A percentile compares a stretch with the other conserved stretches of the same genome.
Conservation (phyloP, 2,888 invertebrate genomes). For the Arctia plantaginis region DNA sequence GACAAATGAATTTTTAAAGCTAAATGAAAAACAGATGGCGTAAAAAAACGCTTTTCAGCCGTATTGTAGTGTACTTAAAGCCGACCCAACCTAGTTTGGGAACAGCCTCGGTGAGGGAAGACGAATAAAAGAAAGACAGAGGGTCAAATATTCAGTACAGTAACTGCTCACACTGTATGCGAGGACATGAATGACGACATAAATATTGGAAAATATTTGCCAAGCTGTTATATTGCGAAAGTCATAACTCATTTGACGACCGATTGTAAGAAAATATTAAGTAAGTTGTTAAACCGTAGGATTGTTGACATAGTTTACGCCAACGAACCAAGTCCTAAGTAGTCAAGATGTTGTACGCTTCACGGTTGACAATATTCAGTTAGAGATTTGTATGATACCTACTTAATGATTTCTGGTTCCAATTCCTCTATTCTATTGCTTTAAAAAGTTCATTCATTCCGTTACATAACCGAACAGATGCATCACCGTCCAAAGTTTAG, state of each 20-base stretch:
- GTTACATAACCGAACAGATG: neutral
- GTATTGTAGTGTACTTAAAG: too few relatives aligned
- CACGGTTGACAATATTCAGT: neutral
- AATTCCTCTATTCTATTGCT: neutral
- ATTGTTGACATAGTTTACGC: constrained; percentile 6
- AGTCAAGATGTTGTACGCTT: neutral
- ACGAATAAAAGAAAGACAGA: constrained; percentile 1
- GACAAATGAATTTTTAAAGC: too few relatives aligned
- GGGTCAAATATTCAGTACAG: neutral
- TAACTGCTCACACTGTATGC: constrained; percentile 6
- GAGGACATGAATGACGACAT: constrained; percentile 10
- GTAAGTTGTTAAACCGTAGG: constrained; percentile 11
- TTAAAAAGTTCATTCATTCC: neutral
- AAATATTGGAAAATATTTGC: constrained; percentile 14
- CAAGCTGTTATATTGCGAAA: constrained; percentile 12
- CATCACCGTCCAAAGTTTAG: constrained; percentile 13
- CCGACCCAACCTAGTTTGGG: too few relatives aligned
- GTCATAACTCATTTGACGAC: constrained; percentile 6
- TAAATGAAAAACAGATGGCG: too few relatives aligned
- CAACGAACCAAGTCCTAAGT: neutral
- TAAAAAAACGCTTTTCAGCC: too few relatives aligned
- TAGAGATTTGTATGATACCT: neutral
- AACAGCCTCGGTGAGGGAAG: too few relatives aligned
- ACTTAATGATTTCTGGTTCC: neutral
- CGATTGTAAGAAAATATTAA: constrained; percentile 9